Evolutionary conservation across 2,113 vertebrate species (phyloP).

Genomic region (Menidia beryllina): DNA sequence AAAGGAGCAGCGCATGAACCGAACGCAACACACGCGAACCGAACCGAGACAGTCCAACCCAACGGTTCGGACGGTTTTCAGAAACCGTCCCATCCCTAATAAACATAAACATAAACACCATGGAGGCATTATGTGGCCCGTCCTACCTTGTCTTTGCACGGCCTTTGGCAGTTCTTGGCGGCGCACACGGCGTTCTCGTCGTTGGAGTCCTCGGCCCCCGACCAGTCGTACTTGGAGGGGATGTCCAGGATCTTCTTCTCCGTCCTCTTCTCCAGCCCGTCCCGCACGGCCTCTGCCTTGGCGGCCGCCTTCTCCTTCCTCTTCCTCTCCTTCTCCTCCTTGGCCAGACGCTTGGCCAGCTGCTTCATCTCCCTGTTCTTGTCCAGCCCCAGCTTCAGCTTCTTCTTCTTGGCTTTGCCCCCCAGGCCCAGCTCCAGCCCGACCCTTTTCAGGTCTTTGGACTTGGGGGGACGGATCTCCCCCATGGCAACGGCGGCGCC

Average conservation of each 20-base stretch:
- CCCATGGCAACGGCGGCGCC: constrained; percentile 76
- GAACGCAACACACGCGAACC: no score
- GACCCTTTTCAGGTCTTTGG: constrained; percentile 91
- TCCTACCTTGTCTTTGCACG: constrained; percentile 98
- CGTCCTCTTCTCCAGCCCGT: constrained; percentile 90
- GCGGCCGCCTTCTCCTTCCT: constrained; percentile 91
- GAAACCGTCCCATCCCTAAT: not conserved
- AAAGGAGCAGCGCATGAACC: no score
- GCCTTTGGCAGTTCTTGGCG: constrained; percentile 94
- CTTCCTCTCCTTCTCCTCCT: constrained; percentile 96
- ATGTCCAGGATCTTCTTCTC: constrained; percentile 97
- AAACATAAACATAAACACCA: no score
- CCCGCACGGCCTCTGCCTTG: constrained; percentile 90
- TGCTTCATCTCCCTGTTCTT: constrained; percentile 96
- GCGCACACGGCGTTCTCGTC: constrained; percentile 98
- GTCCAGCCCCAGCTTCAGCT: constrained; percentile 92
- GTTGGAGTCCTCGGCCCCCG: constrained; percentile 95
- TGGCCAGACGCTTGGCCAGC: constrained; percentile 93
- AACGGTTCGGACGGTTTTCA: no score
- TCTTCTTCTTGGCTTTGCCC: constrained; percentile 96
- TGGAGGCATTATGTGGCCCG: no score
- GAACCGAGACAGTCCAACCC: no score
- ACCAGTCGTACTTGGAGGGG: constrained; percentile 99
- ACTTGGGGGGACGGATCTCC: constrained; percentile 82
- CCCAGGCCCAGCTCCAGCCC: constrained; percentile 85